Conservation (phyloP, 2,113 vertebrate species). For the Dicrurus megarhynchus region DNA sequence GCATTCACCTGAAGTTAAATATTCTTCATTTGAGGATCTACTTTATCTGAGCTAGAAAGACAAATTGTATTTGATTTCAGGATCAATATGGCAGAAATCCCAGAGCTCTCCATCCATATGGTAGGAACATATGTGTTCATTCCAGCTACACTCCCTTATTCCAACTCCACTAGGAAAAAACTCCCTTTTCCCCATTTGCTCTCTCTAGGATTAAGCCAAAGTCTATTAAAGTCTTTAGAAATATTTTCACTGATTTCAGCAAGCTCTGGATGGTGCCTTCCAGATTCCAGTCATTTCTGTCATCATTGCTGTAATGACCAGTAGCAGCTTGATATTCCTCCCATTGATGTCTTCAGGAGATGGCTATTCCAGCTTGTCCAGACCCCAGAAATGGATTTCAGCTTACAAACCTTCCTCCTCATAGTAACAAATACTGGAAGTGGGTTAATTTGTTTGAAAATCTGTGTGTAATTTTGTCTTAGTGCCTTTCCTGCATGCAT, state of each 20-base stretch:
- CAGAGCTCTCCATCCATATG: slow-evolving; percentile 63
- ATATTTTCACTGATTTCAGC: slow-evolving; percentile 40
- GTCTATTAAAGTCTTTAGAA: slow-evolving; percentile 30
- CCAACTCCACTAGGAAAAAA: slow-evolving; percentile 10
- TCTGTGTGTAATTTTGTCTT: neutral
- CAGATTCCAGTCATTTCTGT: slow-evolving; percentile 6
- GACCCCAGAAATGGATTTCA: neutral
- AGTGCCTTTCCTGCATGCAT: neutral
- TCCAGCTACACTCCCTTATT: slow-evolving; percentile 19
- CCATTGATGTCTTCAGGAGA: neutral
- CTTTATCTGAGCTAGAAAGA: slow-evolving; percentile 34
- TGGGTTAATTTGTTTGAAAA: neutral
- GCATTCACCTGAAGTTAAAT: slow-evolving; percentile 1
- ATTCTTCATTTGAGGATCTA: neutral
- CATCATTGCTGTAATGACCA: neutral
- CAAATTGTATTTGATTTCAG: slow-evolving; percentile 50
- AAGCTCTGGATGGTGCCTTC: slow-evolving; percentile 20
- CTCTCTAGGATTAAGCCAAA: slow-evolving; percentile 33
- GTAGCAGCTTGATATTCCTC: neutral
- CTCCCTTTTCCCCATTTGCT: neutral
- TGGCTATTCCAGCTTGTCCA: neutral
- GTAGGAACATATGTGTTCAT: slow-evolving; percentile 60
- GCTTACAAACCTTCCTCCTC: neutral
- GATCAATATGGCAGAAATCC: slow-evolving; percentile 62
- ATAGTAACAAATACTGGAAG: neutral